Conservation (phyloP, 2,888 invertebrate species). For the Hirtodrosophila histrioides region DNA sequence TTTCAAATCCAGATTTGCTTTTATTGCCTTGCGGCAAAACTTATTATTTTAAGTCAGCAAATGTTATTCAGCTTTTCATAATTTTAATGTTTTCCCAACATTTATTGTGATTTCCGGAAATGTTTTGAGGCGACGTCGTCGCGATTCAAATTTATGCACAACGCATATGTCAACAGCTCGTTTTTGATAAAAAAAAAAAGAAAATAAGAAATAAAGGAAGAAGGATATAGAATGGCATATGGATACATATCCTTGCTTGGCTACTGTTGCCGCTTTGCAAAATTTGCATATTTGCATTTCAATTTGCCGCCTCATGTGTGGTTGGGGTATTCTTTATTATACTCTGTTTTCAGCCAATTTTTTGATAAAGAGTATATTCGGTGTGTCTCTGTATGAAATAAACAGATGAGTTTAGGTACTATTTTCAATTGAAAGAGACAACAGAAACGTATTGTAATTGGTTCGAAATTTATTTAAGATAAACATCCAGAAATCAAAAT, state of each 20-base stretch:
- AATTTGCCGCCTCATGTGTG: constrained; percentile 55
- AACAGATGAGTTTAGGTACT: too few species aligned
- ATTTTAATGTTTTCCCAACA: constrained; percentile 68
- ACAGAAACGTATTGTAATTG: too few species aligned
- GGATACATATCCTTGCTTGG: constrained; percentile 35
- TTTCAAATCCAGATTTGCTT: constrained; percentile 64
- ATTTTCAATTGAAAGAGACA: too few species aligned
- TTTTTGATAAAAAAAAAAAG: constrained; percentile 25
- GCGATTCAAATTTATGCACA: constrained; percentile 69
- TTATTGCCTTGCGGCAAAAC: constrained; percentile 71
- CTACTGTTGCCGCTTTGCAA: constrained; percentile 55
- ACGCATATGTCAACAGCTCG: constrained; percentile 75
- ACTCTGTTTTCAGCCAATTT: too few species aligned
- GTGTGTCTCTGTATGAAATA: too few species aligned
- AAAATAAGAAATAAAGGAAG: constrained; percentile 7
- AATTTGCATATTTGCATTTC: constrained; percentile 77
- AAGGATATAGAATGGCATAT: constrained; percentile 25
- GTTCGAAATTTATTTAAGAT: too few species aligned
- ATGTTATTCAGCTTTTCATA: constrained; percentile 54
- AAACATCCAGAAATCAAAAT: too few species aligned
- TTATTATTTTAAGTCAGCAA: constrained; percentile 72
- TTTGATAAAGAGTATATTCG: too few species aligned
- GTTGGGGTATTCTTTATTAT: constrained; percentile 27
- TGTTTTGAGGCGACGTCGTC: constrained; percentile 61
- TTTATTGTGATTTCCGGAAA: constrained; percentile 73